phyloP scores from a whole-genome alignment of 2,113 vertebrate genomes.

The Choloepus hoffmanni region DNA sequence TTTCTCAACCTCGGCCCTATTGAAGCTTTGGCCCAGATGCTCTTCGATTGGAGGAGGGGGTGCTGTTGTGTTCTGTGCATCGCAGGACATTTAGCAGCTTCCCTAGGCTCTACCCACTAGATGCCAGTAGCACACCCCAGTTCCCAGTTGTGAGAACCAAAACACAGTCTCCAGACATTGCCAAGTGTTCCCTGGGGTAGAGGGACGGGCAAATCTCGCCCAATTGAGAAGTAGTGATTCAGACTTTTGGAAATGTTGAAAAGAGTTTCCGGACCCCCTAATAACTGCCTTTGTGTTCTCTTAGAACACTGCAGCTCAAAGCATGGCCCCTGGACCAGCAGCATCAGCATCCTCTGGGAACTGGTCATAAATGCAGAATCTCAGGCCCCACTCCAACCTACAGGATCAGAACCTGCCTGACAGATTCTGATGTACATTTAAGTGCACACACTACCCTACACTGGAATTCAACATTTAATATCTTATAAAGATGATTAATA shows the following conservation, averaged over 20 bases:
- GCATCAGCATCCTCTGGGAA: background rate
- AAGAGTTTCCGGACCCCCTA: background rate
- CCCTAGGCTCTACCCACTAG: background rate
- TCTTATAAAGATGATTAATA: background rate
- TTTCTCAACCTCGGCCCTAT: background rate
- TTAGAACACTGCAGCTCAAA: background rate
- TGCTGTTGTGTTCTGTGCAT: background rate
- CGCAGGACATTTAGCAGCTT: background rate
- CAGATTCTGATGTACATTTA: background rate
- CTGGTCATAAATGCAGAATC: background rate
- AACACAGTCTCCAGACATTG: background rate
- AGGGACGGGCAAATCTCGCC: background rate
- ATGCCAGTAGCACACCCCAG: background rate
- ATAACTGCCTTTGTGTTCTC: background rate
- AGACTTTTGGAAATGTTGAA: constrained; percentile 42
- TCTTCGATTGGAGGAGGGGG: background rate
- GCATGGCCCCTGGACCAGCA: background rate
- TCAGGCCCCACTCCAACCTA: background rate
- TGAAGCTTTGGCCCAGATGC: background rate
- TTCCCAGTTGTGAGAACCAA: background rate
- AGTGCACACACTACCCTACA: background rate
- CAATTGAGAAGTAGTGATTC: background rate
- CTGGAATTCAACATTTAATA: background rate
- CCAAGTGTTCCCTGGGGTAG: background rate
- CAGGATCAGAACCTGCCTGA: background rate